These are phyloP conservation scores for Geotrupes spiniger DNA, from an alignment of 2,888 invertebrate species.

Conservation along the genomic window DNA sequence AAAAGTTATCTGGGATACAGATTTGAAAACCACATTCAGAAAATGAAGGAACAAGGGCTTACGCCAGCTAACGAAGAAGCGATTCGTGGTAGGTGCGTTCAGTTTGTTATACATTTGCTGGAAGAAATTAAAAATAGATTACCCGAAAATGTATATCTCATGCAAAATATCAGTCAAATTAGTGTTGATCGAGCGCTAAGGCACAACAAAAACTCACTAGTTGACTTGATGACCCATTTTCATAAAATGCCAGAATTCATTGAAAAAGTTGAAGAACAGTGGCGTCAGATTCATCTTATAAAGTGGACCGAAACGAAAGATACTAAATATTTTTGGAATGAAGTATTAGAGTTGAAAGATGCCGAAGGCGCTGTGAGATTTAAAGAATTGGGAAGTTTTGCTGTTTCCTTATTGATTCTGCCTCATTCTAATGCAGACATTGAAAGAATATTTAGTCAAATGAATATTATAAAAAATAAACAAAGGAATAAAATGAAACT, in stretches of 20 bases:
- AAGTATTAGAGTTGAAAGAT: neutral
- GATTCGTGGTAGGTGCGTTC: neutral
- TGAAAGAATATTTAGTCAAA: too few species aligned
- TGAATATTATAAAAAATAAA: too few species aligned
- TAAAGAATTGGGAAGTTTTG: neutral
- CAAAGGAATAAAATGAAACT: too few species aligned
- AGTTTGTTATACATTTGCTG: neutral
- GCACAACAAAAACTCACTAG: too few species aligned
- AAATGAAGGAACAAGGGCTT: too few species aligned
- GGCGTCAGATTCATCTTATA: too few species aligned
- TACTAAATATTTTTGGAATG: neutral
- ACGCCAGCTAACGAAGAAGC: neutral
- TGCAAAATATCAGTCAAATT: neutral
- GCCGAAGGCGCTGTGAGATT: neutral
- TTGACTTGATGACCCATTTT: neutral
- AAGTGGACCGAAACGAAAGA: too few species aligned
- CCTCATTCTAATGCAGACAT: neutral
- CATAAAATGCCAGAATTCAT: neutral
- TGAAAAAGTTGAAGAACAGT: neutral
- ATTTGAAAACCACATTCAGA: neutral
- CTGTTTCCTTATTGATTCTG: too few species aligned
- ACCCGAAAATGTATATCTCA: neutral
- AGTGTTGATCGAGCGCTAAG: neutral
- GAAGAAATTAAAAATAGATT: neutral
- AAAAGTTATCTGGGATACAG: neutral